A percentile compares a stretch with the other conserved stretches of the same genome.
Evolutionary conservation across 2,888 invertebrate genomes (phyloP).

Genomic region (Odontocolon sp.): DNA sequence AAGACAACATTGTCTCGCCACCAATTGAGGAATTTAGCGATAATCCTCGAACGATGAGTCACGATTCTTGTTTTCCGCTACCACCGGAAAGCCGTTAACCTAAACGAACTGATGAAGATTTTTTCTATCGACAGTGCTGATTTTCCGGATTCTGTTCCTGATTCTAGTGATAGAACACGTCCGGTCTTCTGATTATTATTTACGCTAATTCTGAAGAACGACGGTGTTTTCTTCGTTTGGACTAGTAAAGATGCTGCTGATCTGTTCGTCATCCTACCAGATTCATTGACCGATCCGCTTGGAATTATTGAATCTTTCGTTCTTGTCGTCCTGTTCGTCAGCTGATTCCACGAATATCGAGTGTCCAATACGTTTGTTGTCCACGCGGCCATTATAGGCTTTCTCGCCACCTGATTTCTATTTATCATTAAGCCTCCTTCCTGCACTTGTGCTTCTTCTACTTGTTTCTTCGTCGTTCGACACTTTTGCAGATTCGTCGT

Average conservation of each 20-base stretch:
- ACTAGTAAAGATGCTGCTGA: not conserved
- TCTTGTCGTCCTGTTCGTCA: slow-evolving; percentile 39
- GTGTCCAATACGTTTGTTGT: slow-evolving; percentile 22
- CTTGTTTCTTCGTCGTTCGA: slow-evolving; percentile 14
- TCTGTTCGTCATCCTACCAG: not conserved
- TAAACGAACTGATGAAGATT: not conserved
- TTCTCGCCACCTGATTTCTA: slow-evolving; percentile 21
- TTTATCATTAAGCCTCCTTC: slow-evolving; percentile 9
- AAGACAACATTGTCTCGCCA: not conserved
- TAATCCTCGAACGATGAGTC: not conserved
- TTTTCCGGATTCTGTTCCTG: not conserved
- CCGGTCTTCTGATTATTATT: not conserved
- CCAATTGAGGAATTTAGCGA: not conserved
- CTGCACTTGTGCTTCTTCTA: slow-evolving; percentile 37
- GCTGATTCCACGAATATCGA: slow-evolving; percentile 31
- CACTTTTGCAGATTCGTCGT: slow-evolving; percentile 1
- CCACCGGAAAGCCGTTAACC: not conserved
- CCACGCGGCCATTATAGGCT: slow-evolving; percentile 45
- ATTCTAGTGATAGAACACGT: not conserved
- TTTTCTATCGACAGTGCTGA: not conserved
- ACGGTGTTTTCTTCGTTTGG: not conserved
- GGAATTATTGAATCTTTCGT: not conserved
- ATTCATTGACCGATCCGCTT: not conserved
- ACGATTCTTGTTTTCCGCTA: not conserved
- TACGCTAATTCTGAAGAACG: not conserved